Conservation (phyloP, 2,113 vertebrate genomes). For the Sitta europaea region DNA sequence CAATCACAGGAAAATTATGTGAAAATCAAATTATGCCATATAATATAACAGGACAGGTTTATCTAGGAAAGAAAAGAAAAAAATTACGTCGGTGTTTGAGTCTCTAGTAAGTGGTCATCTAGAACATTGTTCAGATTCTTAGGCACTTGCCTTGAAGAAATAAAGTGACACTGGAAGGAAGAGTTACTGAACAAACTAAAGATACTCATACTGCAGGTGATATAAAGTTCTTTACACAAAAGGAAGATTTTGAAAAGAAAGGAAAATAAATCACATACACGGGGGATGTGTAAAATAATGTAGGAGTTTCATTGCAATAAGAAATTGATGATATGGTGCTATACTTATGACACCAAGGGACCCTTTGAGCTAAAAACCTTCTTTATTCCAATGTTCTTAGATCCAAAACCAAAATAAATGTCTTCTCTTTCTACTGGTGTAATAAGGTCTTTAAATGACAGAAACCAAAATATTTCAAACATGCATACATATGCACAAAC, state of each 20-base stretch:
- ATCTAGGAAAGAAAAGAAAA: neutral
- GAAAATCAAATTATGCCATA: neutral
- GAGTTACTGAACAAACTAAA: neutral
- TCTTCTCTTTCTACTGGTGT: neutral
- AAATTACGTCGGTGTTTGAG: neutral
- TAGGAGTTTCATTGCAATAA: neutral
- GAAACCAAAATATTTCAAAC: neutral
- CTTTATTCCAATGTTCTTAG: neutral
- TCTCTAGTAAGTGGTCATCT: neutral
- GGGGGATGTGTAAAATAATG: neutral
- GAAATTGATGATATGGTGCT: neutral
- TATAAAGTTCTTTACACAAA: neutral
- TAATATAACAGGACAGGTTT: neutral
- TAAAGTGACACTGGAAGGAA: neutral
- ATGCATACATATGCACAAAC: neutral
- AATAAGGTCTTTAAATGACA: neutral
- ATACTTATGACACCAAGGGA: neutral
- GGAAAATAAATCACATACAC: neutral
- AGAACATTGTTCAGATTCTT: neutral
- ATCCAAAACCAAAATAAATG: neutral
- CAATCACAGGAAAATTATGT: neutral
- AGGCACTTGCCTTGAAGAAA: neutral
- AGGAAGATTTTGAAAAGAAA: neutral
- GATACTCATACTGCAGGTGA: neutral
- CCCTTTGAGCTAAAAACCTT: neutral